Conservation (phyloP, 2,113 vertebrate species). For the Apaloderma vittatum region DNA sequence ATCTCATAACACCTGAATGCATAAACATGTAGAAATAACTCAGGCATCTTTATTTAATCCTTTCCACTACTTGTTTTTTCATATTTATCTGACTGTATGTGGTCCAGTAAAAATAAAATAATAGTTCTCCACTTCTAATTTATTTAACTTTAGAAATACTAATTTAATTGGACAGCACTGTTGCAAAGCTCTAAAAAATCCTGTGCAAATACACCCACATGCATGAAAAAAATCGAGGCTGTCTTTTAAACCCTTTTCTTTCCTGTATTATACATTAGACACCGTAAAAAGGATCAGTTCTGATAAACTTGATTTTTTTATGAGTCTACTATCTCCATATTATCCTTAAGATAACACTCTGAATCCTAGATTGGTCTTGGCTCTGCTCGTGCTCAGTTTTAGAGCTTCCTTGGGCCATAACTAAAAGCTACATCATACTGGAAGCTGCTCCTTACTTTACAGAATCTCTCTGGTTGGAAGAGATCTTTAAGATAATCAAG, state of each 20-base stretch:
- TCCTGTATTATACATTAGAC: neutral
- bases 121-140: neutral
- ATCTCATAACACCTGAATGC: neutral
- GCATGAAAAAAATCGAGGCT: neutral
- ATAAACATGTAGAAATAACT: neutral
- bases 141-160: neutral
- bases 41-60: neutral
- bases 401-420: neutral
- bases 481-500: too few species aligned
- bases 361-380: neutral
- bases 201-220: neutral
- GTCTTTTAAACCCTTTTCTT: neutral
- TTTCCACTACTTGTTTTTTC: neutral
- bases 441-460: neutral
- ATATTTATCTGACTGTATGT: neutral
- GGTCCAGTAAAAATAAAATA: neutral
- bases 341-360: neutral
- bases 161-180: neutral
- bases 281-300: neutral
- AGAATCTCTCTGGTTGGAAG: too few species aligned
- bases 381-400: neutral
- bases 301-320: neutral
- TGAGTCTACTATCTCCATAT: neutral
- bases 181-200: neutral
- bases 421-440: neutral